These are phyloP conservation scores for Drosophila colorata DNA, from an alignment of 2,888 invertebrate species.

Conservation along the genomic window DNA sequence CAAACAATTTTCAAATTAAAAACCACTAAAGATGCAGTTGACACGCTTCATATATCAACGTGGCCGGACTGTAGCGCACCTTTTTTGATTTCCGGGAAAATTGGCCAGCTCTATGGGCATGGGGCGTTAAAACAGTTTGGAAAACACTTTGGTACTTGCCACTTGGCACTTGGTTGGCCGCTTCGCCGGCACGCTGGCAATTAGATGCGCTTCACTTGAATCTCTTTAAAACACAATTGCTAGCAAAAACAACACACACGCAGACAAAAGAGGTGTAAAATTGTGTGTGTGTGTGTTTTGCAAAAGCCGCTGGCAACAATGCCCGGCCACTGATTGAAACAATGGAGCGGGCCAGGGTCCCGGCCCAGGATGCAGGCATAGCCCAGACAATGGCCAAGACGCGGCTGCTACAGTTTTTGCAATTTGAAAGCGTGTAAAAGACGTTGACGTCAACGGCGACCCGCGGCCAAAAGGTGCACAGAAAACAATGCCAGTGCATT, in stretches of 20 bases:
- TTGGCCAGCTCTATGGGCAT: constrained; percentile 21
- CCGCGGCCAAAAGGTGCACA: constrained; percentile 54
- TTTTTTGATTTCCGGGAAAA: constrained; percentile 79
- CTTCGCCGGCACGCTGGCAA: constrained; percentile 69
- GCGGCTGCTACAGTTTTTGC: constrained; percentile 65
- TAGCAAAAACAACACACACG: constrained; percentile 50
- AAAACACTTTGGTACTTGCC: constrained; percentile 64
- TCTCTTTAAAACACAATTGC: constrained; percentile 81
- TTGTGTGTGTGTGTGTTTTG: constrained; percentile 51
- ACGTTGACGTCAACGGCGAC: constrained; percentile 43
- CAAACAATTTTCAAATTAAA: constrained; percentile 78
- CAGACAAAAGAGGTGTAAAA: constrained; percentile 79
- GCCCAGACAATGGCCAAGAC: constrained; percentile 64
- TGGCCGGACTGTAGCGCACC: constrained; percentile 44
- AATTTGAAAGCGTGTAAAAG: constrained; percentile 68
- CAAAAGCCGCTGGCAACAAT: constrained; percentile 72
- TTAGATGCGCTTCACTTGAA: constrained; percentile 81
- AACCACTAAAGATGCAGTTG: constrained; percentile 80
- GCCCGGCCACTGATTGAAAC: constrained; percentile 76
- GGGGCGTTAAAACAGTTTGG: constrained; percentile 70
- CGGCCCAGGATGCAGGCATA: constrained; percentile 57
- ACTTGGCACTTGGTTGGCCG: constrained; percentile 39
- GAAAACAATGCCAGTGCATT: constrained; percentile 69
- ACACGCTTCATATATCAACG: constrained; percentile 79
- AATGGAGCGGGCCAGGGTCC: constrained; percentile 58